Evolutionary conservation across 2,888 invertebrate species (phyloP), one percentile per base, ranked within the genome.

Genomic region (Saturnia pavonia): DNA sequence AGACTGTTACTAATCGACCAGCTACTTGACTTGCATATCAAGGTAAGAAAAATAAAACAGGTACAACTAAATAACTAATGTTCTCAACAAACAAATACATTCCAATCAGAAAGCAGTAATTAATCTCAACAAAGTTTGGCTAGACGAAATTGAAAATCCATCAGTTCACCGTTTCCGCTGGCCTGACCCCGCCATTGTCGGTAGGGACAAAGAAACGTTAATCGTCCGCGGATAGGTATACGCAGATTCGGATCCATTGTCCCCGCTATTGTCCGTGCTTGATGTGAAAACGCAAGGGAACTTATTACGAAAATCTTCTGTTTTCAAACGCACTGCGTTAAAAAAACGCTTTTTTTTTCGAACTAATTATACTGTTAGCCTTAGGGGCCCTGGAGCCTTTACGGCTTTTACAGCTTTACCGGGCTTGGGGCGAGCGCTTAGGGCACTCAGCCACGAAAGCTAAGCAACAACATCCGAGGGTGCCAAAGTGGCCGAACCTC

Each of bases 191-290:
- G 63, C 54, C 69, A 67, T 72, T 72, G 69, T 72, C 51, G 27
- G 48, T 48, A 68, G 69, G 60, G 70, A 78, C 78, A 79, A 79
- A 78, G 79, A 77, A 76, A 73, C 70, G 72, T 78, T 74, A 77
- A 77, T 76, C 76, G 79, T 75, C 76, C 74, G 71, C 71, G 71
- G 75, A 70, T 69, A 63, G 70, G 54, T 67, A 48, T 73, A 78
- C 76, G 78, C 77, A 77, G 74, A 78, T 77, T 75, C 73, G 72
- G 71, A 73, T 69, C 77, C 74, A 77, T 79, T 79, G 77, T 78
- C 73, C 70, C 60, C 66, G 72, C 77, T 70, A 76, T 79, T 79
- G 78, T 79, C 76, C 78, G 60, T 25, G 54, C 63, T 73, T 74
- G 72, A 72, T 71, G 72, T 72, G 73, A 74, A 74, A 75, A 75